phyloP scores from a whole-genome alignment of 2,113 vertebrate genomes.

The Sapajus apella region DNA sequence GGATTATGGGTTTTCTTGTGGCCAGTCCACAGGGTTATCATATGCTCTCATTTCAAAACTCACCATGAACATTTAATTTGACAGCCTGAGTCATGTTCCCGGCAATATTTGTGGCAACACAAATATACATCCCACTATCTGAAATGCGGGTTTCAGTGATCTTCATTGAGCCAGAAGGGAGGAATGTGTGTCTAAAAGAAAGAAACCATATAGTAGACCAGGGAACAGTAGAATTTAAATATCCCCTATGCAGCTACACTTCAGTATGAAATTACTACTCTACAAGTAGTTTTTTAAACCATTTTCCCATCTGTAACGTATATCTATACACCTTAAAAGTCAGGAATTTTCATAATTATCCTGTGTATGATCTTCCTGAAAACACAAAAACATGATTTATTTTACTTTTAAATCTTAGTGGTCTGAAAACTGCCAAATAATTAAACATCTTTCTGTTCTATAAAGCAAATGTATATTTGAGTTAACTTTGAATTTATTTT shows the following conservation, averaged over 20 bases:
- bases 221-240: neutral
- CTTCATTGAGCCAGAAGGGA: conserved; percentile 95
- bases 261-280: neutral
- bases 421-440: neutral
- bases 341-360: neutral
- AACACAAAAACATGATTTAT: neutral
- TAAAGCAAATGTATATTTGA: neutral
- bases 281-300: neutral
- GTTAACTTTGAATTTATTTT: neutral
- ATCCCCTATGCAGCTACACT: neutral
- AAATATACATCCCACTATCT: conserved; percentile 93
- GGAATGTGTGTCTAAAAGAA: conserved; percentile 91
- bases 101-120: conserved; percentile 96
- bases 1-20: neutral
- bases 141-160: conserved; percentile 90
- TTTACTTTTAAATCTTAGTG: neutral
- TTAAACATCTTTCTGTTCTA: neutral
- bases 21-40: neutral
- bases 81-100: conserved; percentile 92
- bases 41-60: conserved; percentile 59
- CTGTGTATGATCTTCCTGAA: neutral
- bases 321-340: neutral
- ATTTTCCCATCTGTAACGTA: neutral
- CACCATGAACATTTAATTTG: conserved; percentile 92
- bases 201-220: conserved; percentile 11